Percentiles rank a stretch among this genome's conserved stretches.
Conservation (phyloP, 1,140 invertebrate species). For the Catajapyx aquilonaris region DNA sequence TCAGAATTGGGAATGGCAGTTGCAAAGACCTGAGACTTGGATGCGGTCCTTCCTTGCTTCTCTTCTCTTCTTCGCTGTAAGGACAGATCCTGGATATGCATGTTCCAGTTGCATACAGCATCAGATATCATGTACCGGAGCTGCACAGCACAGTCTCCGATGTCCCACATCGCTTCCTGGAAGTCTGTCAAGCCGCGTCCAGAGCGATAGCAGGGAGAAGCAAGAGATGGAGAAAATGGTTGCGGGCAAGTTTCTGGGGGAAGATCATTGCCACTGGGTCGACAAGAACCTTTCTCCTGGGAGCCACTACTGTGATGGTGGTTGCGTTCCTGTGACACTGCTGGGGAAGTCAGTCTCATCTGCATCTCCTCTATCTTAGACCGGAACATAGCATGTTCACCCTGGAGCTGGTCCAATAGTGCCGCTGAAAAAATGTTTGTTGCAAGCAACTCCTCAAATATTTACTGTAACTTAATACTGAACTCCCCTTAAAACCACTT, state of each 20-base stretch:
- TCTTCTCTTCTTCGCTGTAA: slow-evolving; percentile 27
- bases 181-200: slow-evolving; percentile 10
- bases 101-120: slow-evolving; percentile 40
- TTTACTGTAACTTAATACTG: no score
- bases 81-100: slow-evolving; percentile 25
- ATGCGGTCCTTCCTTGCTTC: slow-evolving; percentile 17
- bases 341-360: slow-evolving; percentile 38
- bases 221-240: no score
- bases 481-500: no score
- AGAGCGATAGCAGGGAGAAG: no score
- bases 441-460: no score
- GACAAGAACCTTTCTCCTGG: no score
- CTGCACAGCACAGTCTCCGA: slow-evolving; percentile 37
- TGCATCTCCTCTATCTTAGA: slow-evolving; percentile 52
- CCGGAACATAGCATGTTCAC: slow-evolving; percentile 46
- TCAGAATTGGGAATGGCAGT: no score
- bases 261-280: no score
- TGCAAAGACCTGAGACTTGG: no score
- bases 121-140: slow-evolving; percentile 40
- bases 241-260: no score
- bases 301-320: no score
- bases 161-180: slow-evolving; percentile 21
- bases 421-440: slow-evolving; percentile 13
- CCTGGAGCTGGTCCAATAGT: slow-evolving; percentile 32
- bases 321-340: slow-evolving; percentile 29